These are phyloP conservation scores for Varroa destructor DNA, from an alignment of 1,140 invertebrate species.

Conservation along the genomic window DNA sequence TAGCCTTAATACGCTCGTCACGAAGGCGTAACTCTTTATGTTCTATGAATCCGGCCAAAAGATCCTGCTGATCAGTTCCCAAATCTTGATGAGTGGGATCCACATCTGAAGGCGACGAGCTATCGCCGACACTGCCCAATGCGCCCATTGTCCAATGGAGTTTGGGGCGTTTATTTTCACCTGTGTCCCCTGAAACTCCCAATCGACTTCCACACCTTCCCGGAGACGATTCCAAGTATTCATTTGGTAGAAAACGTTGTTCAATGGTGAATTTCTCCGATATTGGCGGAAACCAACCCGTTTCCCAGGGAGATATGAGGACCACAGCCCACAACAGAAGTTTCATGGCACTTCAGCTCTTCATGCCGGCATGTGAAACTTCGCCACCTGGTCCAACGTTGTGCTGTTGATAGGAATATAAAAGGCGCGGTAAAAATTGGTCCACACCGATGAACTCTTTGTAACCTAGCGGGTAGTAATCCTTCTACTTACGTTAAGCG, in stretches of 20 bases:
- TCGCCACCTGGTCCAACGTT: too few relatives aligned
- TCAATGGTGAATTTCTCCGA: too few relatives aligned
- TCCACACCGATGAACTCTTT: too few relatives aligned
- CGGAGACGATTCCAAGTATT: slow-evolving; percentile 11
- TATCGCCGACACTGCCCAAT: not conserved
- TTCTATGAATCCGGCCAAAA: not conserved
- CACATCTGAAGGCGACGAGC: not conserved
- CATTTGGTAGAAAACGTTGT: not conserved
- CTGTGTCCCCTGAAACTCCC: not conserved
- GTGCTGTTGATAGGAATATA: too few relatives aligned
- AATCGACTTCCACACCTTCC: slow-evolving; percentile 17
- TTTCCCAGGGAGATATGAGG: slow-evolving; percentile 13
- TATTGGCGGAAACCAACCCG: too few relatives aligned
- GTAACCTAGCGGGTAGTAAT: too few relatives aligned
- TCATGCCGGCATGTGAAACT: not conserved
- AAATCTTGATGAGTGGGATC: not conserved
- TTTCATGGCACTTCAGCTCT: slow-evolving; percentile 5
- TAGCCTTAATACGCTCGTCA: not conserved
- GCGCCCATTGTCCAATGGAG: slow-evolving; percentile 4
- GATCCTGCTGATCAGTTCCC: slow-evolving; percentile 5
- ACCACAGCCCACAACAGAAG: slow-evolving; percentile 13
- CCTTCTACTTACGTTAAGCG: too few relatives aligned
- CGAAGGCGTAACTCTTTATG: not conserved
- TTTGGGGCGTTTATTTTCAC: not conserved
- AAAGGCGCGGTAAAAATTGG: too few relatives aligned